Base-by-base conservation (phyloP, 2,113 vertebrate species). In the Mobula hypostoma region DNA sequence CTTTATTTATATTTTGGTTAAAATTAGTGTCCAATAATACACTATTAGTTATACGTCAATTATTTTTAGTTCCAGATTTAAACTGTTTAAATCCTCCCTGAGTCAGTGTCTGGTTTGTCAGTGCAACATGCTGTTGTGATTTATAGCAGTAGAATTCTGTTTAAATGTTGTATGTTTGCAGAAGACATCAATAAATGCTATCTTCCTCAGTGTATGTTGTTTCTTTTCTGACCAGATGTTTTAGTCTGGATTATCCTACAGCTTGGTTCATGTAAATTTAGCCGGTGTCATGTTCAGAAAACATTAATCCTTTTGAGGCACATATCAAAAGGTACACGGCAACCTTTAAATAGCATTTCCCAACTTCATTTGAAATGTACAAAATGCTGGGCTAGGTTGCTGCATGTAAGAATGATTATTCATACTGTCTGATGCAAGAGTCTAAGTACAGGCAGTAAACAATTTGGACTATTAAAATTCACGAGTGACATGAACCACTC, bases 1-100 rank as follows among this genome's bases (percentile, higher is more conserved):
- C 85, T 29, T 90, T 90, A 90, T 90, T 90, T 90, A 88, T 88
- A 90, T 66, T 32, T 92, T 93, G 91, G 68, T 93, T 93, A 27
- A 74, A 40, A 72, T 29, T 90, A 70, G 87, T 70, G 21, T 36
- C 24, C 91, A 72, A 29, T 93, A 93, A 93, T 93, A 36, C 21
- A 56, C 9, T 56, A 93, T 93, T 92, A 72, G 11, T 92, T 11
- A 5, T 48, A 40, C 9, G 24, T 93, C 24, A 70, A 21, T 74
- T 93, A 48, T 74, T 48, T 74, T 19, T 74, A 74, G 19, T 74
- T 74, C 68, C 48, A 70, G 4, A 27, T 66, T 68, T 32, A 93
- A 61, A 29, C 14, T 74, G 68, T 76, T 76, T 74, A 93, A 93
- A 74, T 27, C 40, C 21, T 29, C 7, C 36, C 36, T 40, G 19